phyloP scores from a whole-genome alignment of 2,113 vertebrate species.

The Sapayoa aenigma region DNA sequence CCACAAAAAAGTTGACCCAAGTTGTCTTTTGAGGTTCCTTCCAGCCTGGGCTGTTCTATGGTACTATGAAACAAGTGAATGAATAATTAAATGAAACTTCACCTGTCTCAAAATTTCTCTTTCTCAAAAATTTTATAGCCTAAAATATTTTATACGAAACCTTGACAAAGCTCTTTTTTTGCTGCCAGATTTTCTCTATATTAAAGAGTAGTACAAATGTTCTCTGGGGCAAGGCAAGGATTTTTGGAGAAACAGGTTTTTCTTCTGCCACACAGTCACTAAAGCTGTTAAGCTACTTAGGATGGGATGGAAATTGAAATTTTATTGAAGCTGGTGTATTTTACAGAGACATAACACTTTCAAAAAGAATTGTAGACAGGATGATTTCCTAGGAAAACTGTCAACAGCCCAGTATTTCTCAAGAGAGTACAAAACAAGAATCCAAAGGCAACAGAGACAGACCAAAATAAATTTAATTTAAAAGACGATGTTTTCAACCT shows the following conservation, averaged over 20 bases:
- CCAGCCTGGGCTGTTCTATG: background rate
- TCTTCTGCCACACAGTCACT: background rate
- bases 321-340: constrained; percentile 25
- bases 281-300: constrained; percentile 31
- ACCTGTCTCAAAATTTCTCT: background rate
- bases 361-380: constrained; percentile 12
- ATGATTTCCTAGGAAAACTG: constrained; percentile 14
- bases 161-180: background rate
- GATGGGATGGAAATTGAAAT: constrained; percentile 5
- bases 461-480: constrained; percentile 27
- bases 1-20: background rate
- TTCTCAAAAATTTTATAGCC: background rate
- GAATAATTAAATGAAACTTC: background rate
- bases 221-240: background rate
- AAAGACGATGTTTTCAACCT: background rate
- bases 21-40: background rate
- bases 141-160: background rate
- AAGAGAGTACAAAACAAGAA: background rate
- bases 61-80: background rate
- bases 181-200: background rate
- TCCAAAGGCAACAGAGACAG: background rate
- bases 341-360: background rate
- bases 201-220: background rate
- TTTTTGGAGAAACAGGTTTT: background rate
- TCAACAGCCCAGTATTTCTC: constrained; percentile 6